Percentiles rank a stretch among this genome's conserved stretches.
Evolutionary conservation across 2,797 vertebrate species (phyloP).

Genomic region (Channallabes apus): DNA sequence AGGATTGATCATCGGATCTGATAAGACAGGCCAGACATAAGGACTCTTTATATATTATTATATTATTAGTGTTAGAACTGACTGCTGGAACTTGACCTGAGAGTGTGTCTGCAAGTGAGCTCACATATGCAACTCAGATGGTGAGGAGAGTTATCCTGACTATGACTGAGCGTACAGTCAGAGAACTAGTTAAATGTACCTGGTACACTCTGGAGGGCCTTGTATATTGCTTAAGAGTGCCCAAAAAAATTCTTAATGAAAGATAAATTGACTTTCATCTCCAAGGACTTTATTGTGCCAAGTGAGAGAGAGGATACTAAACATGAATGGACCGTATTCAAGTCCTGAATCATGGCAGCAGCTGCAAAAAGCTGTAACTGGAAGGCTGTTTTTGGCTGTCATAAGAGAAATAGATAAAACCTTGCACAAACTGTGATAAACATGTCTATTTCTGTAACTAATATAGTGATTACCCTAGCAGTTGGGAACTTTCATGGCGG

Average conservation of each 20-base stretch:
- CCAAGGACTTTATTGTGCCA: slow-evolving; percentile 10
- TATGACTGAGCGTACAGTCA: not conserved
- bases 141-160: not conserved
- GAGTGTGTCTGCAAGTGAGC: not conserved
- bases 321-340: slow-evolving; percentile 20
- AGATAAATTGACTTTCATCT: not conserved
- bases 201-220: not conserved
- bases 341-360: slow-evolving; percentile 17
- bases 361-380: slow-evolving; percentile 10
- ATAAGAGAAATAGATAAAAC: not conserved
- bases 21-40: not conserved
- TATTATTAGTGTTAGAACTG: not conserved
- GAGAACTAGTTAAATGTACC: not conserved
- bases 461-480: not conserved
- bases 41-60: not conserved
- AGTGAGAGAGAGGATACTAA: slow-evolving; percentile 1
- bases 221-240: not conserved
- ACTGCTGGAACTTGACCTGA: not conserved
- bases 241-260: not conserved
- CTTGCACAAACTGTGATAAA: not conserved
- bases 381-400: slow-evolving; percentile 15
- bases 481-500: not conserved
- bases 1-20: not conserved
- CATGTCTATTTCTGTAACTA: slow-evolving; percentile 1
- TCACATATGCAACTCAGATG: not conserved